These are phyloP conservation scores for Trissolcus brochymenae DNA, from an alignment of 2,888 invertebrate species.

Conservation along the genomic window DNA sequence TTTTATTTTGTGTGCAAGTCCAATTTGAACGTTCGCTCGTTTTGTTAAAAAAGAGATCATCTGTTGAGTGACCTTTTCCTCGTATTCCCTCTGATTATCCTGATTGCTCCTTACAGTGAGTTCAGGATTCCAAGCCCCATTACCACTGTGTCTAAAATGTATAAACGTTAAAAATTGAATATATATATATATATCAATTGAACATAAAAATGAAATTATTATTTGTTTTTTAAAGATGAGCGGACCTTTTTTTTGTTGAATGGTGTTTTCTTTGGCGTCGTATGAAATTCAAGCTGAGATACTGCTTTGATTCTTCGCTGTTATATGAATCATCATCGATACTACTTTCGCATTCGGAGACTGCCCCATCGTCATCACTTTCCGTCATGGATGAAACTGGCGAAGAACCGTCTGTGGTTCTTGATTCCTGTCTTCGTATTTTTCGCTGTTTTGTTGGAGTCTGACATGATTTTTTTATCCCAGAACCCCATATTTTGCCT, in stretches of 20 bases:
- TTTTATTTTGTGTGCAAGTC: conserved; percentile 61
- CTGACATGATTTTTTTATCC: conserved; percentile 64
- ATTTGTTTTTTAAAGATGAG: too few species aligned
- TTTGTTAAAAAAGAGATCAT: conserved; percentile 81
- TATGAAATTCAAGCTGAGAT: conserved; percentile 58
- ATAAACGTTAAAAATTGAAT: too few species aligned
- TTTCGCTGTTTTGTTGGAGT: conserved; percentile 65
- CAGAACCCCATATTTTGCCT: conserved; percentile 73
- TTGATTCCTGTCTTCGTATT: conserved; percentile 64
- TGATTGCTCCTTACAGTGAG: conserved; percentile 90
- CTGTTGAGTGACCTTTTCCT: conserved; percentile 85
- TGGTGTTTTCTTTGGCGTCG: conserved; percentile 63
- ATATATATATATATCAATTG: too few species aligned
- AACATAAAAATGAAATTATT: too few species aligned
- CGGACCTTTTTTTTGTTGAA: conserved; percentile 63
- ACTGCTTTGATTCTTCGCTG: conserved; percentile 69
- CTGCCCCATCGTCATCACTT: conserved; percentile 68
- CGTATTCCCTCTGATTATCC: conserved; percentile 90
- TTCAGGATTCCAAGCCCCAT: conserved; percentile 85
- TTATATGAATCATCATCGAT: conserved; percentile 69
- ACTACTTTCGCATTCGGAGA: conserved; percentile 67
- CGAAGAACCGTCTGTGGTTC: conserved; percentile 65
- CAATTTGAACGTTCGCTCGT: conserved; percentile 69
- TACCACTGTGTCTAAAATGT: conserved; percentile 75
- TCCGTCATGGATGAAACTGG: conserved; percentile 67